These are phyloP conservation scores for Orchestia grillus DNA, from an alignment of 1,140 invertebrate species.

Conservation along the genomic window DNA sequence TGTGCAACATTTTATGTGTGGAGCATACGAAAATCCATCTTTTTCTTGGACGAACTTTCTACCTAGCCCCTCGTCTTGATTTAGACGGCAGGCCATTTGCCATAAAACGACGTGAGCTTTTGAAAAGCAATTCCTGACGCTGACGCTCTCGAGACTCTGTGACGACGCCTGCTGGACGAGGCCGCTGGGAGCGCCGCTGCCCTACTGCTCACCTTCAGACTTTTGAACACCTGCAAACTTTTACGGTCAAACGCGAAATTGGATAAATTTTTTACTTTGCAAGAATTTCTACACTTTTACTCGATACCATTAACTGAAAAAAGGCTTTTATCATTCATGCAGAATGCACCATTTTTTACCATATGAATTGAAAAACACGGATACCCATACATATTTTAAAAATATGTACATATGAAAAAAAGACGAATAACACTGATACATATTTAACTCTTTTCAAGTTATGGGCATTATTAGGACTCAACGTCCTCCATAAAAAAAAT, in stretches of 20 bases:
- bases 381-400: no score
- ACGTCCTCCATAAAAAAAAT: no score
- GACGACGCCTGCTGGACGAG: neutral
- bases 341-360: neutral
- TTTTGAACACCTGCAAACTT: neutral
- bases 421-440: no score
- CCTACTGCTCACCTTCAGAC: neutral
- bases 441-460: no score
- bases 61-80: neutral
- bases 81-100: constrained; percentile 27
- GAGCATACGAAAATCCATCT: neutral
- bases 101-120: constrained; percentile 17
- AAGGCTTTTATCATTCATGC: neutral
- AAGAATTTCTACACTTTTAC: neutral
- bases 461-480: no score
- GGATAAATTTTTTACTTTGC: neutral
- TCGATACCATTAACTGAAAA: neutral
- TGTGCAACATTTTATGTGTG: neutral
- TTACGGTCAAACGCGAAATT: neutral
- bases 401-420: no score
- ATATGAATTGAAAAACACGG: no score
- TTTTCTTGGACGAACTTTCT: neutral
- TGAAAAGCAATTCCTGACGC: neutral
- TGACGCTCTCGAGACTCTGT: neutral
- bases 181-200: neutral